Conservation (phyloP, 1,140 invertebrate species). For the Platyscapa corneri region DNA sequence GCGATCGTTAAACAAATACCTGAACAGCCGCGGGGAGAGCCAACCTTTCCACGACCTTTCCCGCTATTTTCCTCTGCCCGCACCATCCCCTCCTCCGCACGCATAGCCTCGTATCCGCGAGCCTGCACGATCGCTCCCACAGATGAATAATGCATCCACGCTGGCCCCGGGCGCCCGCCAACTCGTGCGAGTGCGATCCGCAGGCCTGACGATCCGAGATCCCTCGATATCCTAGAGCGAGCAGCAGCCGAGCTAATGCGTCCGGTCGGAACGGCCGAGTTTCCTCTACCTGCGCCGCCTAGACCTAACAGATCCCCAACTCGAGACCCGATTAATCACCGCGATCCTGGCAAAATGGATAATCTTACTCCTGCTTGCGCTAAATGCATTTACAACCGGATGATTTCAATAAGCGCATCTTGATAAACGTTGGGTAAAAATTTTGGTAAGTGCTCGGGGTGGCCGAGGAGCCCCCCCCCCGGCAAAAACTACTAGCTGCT, state of each 20-base stretch:
- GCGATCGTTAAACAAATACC: conserved; percentile 33
- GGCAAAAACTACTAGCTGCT: too few relatives aligned
- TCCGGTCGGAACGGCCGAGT: too few relatives aligned
- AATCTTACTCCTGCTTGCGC: not conserved
- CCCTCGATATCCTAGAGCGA: too few relatives aligned
- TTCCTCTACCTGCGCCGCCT: not conserved
- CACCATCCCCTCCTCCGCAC: not conserved
- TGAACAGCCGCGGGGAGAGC: not conserved
- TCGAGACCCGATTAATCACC: not conserved
- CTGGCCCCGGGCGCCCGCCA: not conserved
- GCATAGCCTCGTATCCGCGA: not conserved
- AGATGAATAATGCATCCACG: not conserved
- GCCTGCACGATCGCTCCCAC: not conserved
- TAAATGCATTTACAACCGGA: too few relatives aligned
- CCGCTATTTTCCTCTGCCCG: not conserved
- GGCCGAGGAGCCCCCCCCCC: too few relatives aligned
- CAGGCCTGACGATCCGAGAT: not conserved
- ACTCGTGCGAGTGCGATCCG: not conserved
- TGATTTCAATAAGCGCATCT: too few relatives aligned
- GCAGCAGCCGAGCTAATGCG: too few relatives aligned
- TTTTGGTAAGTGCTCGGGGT: too few relatives aligned
- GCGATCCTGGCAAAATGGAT: not conserved
- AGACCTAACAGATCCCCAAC: too few relatives aligned
- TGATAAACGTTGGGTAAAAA: too few relatives aligned
- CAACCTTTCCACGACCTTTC: not conserved